Conservation (phyloP, 2,113 vertebrate genomes). For the Xiphorhynchus elegans region DNA sequence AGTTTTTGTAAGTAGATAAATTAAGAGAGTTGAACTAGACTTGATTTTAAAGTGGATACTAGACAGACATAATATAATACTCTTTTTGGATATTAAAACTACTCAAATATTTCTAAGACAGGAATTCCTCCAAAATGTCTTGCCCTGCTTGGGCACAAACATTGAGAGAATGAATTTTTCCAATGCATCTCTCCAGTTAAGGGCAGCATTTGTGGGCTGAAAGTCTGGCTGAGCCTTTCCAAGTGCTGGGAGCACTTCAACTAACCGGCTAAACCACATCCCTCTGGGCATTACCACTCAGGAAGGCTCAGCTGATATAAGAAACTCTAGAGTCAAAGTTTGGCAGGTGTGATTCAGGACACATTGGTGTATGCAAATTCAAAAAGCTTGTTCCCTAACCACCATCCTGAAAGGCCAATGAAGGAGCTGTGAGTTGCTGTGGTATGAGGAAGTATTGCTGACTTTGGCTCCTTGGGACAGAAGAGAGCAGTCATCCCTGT, state of each 20-base stretch:
- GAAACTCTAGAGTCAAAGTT: not conserved
- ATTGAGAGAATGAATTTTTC: not conserved
- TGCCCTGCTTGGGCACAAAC: not conserved
- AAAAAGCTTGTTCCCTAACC: not conserved
- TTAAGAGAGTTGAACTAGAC: not conserved
- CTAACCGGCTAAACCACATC: not conserved
- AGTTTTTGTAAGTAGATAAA: not conserved
- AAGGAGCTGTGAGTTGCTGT: not conserved
- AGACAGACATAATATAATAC: not conserved
- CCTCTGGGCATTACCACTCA: not conserved
- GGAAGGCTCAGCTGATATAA: not conserved
- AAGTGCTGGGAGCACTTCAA: not conserved
- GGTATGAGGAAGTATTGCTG: not conserved
- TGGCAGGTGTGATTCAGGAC: not conserved
- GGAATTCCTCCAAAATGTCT: not conserved
- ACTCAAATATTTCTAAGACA: not conserved
- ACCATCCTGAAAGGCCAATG: not conserved
- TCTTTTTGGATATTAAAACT: not conserved
- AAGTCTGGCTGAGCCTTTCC: not conserved
- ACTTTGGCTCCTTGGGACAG: not conserved
- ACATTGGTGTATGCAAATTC: not conserved
- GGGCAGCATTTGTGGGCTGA: not conserved
- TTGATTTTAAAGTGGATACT: not conserved
- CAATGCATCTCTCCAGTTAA: fast-evolving
- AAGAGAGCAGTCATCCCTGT: not conserved